phyloP scores from a whole-genome alignment of 2,888 invertebrate genomes.

The Drosophila infuscata region DNA sequence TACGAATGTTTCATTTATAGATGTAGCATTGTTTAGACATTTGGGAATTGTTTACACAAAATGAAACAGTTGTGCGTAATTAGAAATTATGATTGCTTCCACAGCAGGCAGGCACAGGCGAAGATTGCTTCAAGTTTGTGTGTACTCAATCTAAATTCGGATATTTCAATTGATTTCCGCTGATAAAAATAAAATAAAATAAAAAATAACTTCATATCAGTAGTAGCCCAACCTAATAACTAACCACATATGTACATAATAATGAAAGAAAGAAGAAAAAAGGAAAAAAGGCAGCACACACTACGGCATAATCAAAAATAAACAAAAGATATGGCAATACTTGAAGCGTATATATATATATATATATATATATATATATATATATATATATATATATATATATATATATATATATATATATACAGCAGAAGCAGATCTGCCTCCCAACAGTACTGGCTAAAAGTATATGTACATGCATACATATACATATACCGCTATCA shows the following conservation, averaged over 20 bases:
- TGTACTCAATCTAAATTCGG: slow-evolving; percentile 21
- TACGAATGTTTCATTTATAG: slow-evolving; percentile 15
- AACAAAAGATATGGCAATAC: slow-evolving; percentile 55
- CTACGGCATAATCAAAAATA: slow-evolving; percentile 61
- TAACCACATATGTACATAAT: not conserved
- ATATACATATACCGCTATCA: slow-evolving; percentile 50
- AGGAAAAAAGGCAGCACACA: slow-evolving; percentile 20
- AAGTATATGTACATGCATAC: slow-evolving; percentile 15
- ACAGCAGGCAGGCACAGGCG: not conserved
- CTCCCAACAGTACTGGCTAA: slow-evolving; percentile 19
- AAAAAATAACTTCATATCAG: slow-evolving; percentile 19
- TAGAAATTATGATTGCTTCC: slow-evolving; percentile 29
- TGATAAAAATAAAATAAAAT: slow-evolving; percentile 32
- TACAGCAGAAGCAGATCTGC: slow-evolving; percentile 39
- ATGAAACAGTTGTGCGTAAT: slow-evolving; percentile 44
- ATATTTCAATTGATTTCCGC: slow-evolving; percentile 63
- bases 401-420: not conserved
- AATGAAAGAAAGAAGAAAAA: not conserved
- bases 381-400: slow-evolving; percentile 2
- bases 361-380: not conserved
- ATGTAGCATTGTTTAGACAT: slow-evolving; percentile 25
- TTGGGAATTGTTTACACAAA: slow-evolving; percentile 39
- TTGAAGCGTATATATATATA: slow-evolving; percentile 18
- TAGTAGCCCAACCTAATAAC: slow-evolving; percentile 12
- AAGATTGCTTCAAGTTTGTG: slow-evolving; percentile 34